These are phyloP conservation scores for Myzus persicae DNA, from an alignment of 1,140 invertebrate species.

Conservation along the genomic window DNA sequence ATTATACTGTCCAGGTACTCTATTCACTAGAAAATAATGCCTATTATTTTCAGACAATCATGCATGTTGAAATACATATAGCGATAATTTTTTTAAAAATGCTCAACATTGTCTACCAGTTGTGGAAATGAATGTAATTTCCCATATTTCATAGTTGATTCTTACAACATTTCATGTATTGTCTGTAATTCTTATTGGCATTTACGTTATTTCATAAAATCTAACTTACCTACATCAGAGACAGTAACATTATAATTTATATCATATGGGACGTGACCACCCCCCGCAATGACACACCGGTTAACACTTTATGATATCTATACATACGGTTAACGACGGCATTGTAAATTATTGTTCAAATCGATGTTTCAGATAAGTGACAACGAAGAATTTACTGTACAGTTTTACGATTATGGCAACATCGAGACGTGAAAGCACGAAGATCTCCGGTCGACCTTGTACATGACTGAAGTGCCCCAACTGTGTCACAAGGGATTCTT, in stretches of 20 bases:
- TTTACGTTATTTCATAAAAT: not conserved
- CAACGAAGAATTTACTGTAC: not conserved
- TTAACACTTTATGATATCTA: not conserved
- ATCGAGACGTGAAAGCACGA: slow-evolving; percentile 30
- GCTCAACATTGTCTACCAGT: not conserved
- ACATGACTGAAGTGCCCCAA: slow-evolving; percentile 30
- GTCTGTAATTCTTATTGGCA: not conserved
- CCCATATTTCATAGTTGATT: not conserved
- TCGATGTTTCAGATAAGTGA: not conserved
- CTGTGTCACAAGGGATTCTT: slow-evolving; percentile 9
- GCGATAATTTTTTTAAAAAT: not conserved
- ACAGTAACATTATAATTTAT: too few relatives aligned
- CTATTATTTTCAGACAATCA: too few relatives aligned
- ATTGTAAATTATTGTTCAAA: not conserved
- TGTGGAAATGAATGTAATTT: not conserved
- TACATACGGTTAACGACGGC: not conserved
- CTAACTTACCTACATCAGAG: not conserved
- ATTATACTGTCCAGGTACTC: too few relatives aligned
- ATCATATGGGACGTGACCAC: not conserved
- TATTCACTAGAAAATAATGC: too few relatives aligned
- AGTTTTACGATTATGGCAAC: slow-evolving; percentile 33
- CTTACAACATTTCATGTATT: not conserved
- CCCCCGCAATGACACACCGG: too few relatives aligned
- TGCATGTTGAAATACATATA: too few relatives aligned
- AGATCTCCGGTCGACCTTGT: not conserved